phyloP scores from a whole-genome alignment of 2,888 invertebrate species.

The Scaptomyza tumidula region DNA sequence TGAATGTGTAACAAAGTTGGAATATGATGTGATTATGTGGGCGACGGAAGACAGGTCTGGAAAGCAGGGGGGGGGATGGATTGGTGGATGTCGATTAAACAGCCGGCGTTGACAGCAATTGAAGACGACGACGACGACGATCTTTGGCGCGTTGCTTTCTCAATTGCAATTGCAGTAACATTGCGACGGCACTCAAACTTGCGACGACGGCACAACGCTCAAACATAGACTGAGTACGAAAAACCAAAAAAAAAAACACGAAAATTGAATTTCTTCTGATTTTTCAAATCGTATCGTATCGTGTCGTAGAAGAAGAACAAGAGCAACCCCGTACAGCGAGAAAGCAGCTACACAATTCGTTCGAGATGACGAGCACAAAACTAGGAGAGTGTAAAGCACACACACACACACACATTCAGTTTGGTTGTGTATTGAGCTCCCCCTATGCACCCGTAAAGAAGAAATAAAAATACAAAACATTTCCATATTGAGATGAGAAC shows the following conservation, averaged over 20 bases:
- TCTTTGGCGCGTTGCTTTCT: slow-evolving; percentile 37
- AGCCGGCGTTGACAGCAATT: slow-evolving; percentile 29
- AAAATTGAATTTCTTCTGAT: slow-evolving; percentile 2
- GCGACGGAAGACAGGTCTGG: neutral
- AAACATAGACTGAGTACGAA: slow-evolving; percentile 64
- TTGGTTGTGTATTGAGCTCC: neutral
- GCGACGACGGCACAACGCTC: slow-evolving; percentile 68
- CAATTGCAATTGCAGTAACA: slow-evolving; percentile 61
- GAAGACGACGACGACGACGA: slow-evolving; percentile 19
- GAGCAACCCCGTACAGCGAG: neutral
- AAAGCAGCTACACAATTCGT: too few species aligned
- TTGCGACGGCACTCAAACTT: slow-evolving; percentile 53
- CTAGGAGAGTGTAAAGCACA: neutral
- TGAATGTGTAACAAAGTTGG: neutral
- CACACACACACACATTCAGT: neutral
- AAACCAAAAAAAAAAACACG: neutral
- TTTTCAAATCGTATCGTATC: slow-evolving; percentile 6
- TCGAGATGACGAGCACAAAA: slow-evolving; percentile 5
- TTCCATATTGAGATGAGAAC: slow-evolving; percentile 32
- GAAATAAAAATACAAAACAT: slow-evolving; percentile 10
- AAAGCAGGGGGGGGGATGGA: neutral
- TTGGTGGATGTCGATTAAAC: slow-evolving; percentile 10
- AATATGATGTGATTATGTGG: neutral
- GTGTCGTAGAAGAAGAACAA: slow-evolving; percentile 34
- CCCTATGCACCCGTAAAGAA: neutral